Evolutionary conservation across 2,888 invertebrate species (phyloP), one percentile per base, ranked within the genome.

Genomic region (Mimas tiliae): DNA sequence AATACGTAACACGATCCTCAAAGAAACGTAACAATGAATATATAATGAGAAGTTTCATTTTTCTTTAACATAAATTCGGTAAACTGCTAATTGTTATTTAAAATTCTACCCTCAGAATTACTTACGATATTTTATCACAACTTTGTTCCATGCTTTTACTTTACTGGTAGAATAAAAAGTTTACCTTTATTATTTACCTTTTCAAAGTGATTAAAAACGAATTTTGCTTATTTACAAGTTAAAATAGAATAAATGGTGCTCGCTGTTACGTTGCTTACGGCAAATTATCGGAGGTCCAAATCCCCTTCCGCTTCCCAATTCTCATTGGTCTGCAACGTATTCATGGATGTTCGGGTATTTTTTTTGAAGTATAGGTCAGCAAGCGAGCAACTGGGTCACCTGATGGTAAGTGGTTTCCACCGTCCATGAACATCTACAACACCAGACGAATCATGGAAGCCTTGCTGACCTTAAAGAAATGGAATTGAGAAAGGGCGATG

Each of bases 61-160:
- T 19, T 19, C 19, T 27, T 42, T 58, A 58, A 38, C 19, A 16
- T 19, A 58, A 58, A 58, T 11, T 38, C 16, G 9, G 42, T 16
- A 42, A 58, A 58, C 38, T 42, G 19, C 19, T 42, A 42, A 58
- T 42, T 58, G 38, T 38, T 16, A 38, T 58, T 58, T 42, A 42
- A 58, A 42, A 58, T 58, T 42, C 12, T 33, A 55, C 58, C 58
- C 19, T 58, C 38, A 8, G 42, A 58, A 58, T 58, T 38, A 38
- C 55, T 58, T 58, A 19, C 19, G 19, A 12, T 42, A 8, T 58
- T 33, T 12, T 27, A 27, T 11, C 38, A 21, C 2, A 19, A 58
- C 38, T 42, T 62, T 11, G 21, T 47, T 62, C 4, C 19, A 58
- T 19, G 19, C 11, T 42, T 42, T 6, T 16, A 21, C 38, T 58